Evolutionary conservation across 2,797 vertebrate genomes (phyloP).

Genomic region (Rhincodon typus): DNA sequence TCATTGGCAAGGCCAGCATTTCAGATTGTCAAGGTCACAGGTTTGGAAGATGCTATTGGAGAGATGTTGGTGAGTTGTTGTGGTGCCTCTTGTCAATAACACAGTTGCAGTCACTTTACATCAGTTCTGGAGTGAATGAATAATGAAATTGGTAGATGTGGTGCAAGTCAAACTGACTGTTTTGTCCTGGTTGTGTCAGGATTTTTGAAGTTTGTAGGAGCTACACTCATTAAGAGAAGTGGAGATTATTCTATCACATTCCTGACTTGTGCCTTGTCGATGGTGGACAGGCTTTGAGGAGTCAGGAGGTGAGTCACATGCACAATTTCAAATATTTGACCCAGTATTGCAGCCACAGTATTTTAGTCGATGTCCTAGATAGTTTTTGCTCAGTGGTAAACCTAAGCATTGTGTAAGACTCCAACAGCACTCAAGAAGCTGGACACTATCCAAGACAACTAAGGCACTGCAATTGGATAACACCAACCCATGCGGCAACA

Average conservation of each 20-base stretch:
- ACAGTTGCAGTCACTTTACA: not conserved
- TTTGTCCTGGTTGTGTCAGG: not conserved
- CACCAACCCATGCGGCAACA: no score
- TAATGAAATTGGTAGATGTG: not conserved
- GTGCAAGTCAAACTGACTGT: not conserved
- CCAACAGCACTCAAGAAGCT: not conserved
- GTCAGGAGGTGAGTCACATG: not conserved
- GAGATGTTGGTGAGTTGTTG: not conserved
- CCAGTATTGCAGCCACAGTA: not conserved
- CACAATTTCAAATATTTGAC: not conserved
- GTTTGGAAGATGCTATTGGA: not conserved
- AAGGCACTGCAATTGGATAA: no score
- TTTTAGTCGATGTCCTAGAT: not conserved
- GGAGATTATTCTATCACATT: not conserved
- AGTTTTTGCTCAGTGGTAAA: not conserved
- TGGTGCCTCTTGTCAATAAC: not conserved
- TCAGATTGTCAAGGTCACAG: not conserved
- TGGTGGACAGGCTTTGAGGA: not conserved
- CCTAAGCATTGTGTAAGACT: not conserved
- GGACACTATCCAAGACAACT: not conserved
- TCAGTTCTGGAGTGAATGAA: not conserved
- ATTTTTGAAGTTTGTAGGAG: not conserved
- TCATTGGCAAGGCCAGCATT: not conserved
- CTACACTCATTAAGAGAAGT: not conserved
- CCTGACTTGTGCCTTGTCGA: not conserved